These are phyloP conservation scores for Carposina sasakii DNA, from an alignment of 1,140 invertebrate genomes.

Conservation along the genomic window DNA sequence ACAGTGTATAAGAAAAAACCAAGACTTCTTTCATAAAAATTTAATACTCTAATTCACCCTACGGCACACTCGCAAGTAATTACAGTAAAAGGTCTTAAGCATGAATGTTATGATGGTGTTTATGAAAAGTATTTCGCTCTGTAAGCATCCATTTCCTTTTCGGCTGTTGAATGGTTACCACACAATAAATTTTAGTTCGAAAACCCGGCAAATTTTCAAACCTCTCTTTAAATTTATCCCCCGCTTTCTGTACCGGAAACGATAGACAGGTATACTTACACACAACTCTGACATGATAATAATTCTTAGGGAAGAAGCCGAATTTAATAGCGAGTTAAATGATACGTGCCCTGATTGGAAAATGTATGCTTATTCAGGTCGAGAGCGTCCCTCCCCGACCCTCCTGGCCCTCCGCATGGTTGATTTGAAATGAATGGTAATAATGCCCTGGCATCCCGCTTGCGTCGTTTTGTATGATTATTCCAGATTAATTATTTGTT, in stretches of 20 bases:
- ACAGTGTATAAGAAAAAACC: conserved; percentile 49
- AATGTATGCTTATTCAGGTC: conserved; percentile 72
- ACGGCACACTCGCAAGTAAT: conserved; percentile 53
- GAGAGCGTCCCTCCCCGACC: conserved; percentile 41
- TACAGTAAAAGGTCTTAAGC: conserved; percentile 70
- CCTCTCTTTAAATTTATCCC: too few relatives aligned
- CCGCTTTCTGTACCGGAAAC: conserved; percentile 12
- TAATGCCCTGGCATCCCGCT: conserved; percentile 66
- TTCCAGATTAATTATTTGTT: conserved; percentile 73
- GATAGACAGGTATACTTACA: conserved; percentile 29
- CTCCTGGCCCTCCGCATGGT: conserved; percentile 56
- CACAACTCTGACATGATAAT: conserved; percentile 58
- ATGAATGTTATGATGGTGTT: conserved; percentile 70
- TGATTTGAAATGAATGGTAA: conserved; percentile 72
- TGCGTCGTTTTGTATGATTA: conserved; percentile 72
- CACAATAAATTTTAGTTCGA: conserved; percentile 57
- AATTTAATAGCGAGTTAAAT: conserved; percentile 73
- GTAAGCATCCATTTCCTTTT: conserved; percentile 51
- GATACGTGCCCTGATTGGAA: conserved; percentile 71
- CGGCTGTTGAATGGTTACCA: conserved; percentile 53
- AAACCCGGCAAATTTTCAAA: too few relatives aligned
- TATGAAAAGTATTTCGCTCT: conserved; percentile 63
- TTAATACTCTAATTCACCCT: conserved; percentile 67
- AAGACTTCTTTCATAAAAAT: conserved; percentile 66
- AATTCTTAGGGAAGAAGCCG: conserved; percentile 67